Evolutionary conservation across 2,113 vertebrate species (phyloP), one percentile per base, ranked within the genome.

Genomic region (Aplodontia rufa): DNA sequence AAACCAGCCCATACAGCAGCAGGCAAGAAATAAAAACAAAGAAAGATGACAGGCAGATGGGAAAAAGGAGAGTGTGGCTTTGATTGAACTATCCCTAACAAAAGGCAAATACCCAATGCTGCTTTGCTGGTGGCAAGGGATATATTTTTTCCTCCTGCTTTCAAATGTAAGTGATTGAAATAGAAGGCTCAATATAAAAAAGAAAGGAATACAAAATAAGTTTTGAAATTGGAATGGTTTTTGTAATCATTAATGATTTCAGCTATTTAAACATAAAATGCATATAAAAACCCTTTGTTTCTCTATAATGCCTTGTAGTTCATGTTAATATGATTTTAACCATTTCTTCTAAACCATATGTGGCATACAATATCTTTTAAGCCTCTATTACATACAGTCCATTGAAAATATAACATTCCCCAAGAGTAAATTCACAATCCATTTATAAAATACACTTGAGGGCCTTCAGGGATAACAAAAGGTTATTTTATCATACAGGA

Each of bases 381-480:
- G 49, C 60, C 22, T 82, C 81, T 87, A 81, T 62, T 94, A 81
- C 22, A 85, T 93, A 81, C 22, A 85, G 92, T 85, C 94, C 90
- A 83, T 26, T 82, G 24, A 93, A 94, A 89, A 94, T 35, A 60
- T 32, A 97, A 84, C 6, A 30, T 53, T 90, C 13, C 60, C 64
- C 53, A 83, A 93, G 45, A 94, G 91, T 66, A 93, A 93, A 28
- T 11, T 91, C 81, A 81, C 68, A 94, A 86, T 83, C 45, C 32
- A 96, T 88, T 91, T 96, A 83, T 84, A 96, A 94, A 94, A 90
- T 82, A 88, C 51, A 81, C 47, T 49, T 49, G 26, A 75, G n/a
- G 42, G 28, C 13, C 78, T n/a, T 74, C 58, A 37, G 72, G 53
- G n/a, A 55, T n/a, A 97, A 72, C 49, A 93, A 94, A 93, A 90